A percentile compares a stretch with the other conserved stretches of the same genome.
phyloP scores from a whole-genome alignment of 2,797 vertebrate genomes.

The Selene dorsalis region DNA sequence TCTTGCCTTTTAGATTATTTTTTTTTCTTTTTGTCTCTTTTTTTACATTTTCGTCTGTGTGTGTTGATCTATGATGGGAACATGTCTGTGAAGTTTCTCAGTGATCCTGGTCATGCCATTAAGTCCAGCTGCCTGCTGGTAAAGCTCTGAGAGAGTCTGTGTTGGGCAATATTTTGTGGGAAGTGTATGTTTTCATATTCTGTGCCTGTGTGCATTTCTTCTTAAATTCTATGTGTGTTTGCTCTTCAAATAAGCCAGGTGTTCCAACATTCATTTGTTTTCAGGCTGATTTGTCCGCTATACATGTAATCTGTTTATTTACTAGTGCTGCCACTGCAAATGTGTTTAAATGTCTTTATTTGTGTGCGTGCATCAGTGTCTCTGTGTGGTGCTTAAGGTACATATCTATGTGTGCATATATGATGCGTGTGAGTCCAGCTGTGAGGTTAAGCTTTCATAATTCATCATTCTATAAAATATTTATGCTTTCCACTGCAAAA shows the following conservation, averaged over 20 bases:
- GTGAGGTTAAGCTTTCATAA: slow-evolving; percentile 21
- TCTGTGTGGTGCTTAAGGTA: not conserved
- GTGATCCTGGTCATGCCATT: no score
- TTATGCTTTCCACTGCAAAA: slow-evolving; percentile 17
- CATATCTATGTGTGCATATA: not conserved
- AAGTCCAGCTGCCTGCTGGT: no score
- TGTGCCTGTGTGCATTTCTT: slow-evolving; percentile 8
- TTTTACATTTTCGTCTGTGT: not conserved
- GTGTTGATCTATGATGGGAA: not conserved
- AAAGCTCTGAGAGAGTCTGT: no score
- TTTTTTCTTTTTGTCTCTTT: no score
- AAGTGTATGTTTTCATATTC: slow-evolving; percentile 10
- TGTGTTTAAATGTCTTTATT: not conserved
- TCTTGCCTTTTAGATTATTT: no score
- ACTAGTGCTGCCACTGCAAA: slow-evolving; percentile 31
- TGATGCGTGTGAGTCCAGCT: slow-evolving; percentile 11
- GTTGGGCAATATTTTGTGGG: slow-evolving; percentile 14
- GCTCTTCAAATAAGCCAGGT: slow-evolving; percentile 39
- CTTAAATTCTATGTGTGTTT: not conserved
- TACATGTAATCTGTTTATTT: slow-evolving; percentile 46
- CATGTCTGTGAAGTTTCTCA: no score
- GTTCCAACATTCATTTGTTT: slow-evolving; percentile 44
- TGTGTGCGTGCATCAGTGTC: not conserved
- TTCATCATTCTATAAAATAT: slow-evolving; percentile 20
- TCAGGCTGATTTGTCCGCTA: slow-evolving; percentile 38